A percentile compares a stretch with the other conserved stretches of the same genome.
phyloP scores from a whole-genome alignment of 2,888 invertebrate genomes.

The Hemithea aestivaria region DNA sequence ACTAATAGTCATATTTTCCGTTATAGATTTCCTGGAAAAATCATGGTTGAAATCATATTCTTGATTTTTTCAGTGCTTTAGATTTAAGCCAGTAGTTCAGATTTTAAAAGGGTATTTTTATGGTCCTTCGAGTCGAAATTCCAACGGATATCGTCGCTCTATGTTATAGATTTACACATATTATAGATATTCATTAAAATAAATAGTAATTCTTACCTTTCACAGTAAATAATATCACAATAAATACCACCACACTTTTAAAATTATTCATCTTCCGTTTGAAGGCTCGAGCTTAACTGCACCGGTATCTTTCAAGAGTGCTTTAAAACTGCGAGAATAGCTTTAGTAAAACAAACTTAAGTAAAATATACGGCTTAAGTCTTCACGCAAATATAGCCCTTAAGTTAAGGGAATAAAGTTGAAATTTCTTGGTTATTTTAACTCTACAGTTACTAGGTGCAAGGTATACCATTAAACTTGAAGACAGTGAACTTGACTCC shows the following conservation, averaged over 20 bases:
- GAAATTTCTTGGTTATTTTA: slow-evolving; percentile 14
- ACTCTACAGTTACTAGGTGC: slow-evolving; percentile 4
- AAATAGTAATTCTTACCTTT: slow-evolving; percentile 6
- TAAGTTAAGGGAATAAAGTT: slow-evolving; percentile 15
- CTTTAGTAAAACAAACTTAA: slow-evolving; percentile 18
- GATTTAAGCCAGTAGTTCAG: too few relatives aligned
- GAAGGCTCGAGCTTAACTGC: slow-evolving; percentile 2
- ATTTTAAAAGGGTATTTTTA: too few relatives aligned
- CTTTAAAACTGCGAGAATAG: slow-evolving; percentile 13
- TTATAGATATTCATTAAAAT: too few relatives aligned
- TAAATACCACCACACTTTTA: slow-evolving; percentile 4
- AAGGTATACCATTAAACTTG: slow-evolving; percentile 15
- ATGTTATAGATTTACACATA: too few relatives aligned
- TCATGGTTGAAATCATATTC: too few relatives aligned
- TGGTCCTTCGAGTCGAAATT: too few relatives aligned
- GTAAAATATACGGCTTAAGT: slow-evolving; percentile 12
- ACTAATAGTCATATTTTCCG: too few relatives aligned
- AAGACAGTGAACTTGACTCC: slow-evolving; percentile 28
- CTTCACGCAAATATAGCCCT: slow-evolving; percentile 12
- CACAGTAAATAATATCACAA: slow-evolving; percentile 1
- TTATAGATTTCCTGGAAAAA: too few relatives aligned
- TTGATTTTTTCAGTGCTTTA: too few relatives aligned
- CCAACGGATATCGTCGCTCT: too few relatives aligned
- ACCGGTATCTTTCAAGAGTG: slow-evolving; percentile 14
- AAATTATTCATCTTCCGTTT: slow-evolving; percentile 10